Percentiles rank a stretch among this genome's conserved stretches.
These are phyloP conservation scores for Cyanoramphus novaezelandiae DNA, from an alignment of 2,113 vertebrate species.

Conservation along the genomic window DNA sequence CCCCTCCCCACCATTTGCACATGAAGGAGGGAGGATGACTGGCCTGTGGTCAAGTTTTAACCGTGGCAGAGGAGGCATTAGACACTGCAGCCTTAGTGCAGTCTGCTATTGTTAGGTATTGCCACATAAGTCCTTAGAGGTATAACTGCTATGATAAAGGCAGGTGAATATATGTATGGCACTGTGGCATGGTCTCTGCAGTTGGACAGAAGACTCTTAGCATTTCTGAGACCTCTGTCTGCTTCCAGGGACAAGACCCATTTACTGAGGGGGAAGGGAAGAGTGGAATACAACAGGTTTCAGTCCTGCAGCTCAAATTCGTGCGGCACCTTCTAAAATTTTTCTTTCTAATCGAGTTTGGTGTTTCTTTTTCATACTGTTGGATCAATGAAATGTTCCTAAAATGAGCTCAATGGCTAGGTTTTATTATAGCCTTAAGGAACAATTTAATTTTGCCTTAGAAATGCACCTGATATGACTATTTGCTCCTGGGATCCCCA, in stretches of 20 bases:
- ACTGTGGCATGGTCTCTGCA: rapidly evolving
- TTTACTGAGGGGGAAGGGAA: not conserved
- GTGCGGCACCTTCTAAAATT: not conserved
- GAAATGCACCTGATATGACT: not conserved
- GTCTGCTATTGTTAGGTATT: not conserved
- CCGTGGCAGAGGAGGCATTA: not conserved
- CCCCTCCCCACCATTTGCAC: rapidly evolving
- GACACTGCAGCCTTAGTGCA: rapidly evolving
- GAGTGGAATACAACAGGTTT: not conserved
- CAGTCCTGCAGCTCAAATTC: not conserved
- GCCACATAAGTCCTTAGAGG: rapidly evolving
- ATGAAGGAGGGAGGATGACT: not conserved
- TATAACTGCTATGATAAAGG: not conserved
- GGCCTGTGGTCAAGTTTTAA: not conserved
- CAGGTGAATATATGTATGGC: rapidly evolving
- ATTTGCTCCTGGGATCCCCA: not conserved
- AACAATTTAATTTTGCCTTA: slow-evolving; percentile 12
- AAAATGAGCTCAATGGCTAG: not conserved
- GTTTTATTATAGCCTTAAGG: not conserved
- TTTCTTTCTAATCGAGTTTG: not conserved
- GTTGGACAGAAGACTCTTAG: not conserved
- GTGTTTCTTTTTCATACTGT: not conserved
- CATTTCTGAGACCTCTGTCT: not conserved
- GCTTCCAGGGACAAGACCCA: not conserved
- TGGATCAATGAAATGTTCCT: not conserved